phyloP scores from a whole-genome alignment of 2,797 vertebrate species.

The Paguma larvata region DNA sequence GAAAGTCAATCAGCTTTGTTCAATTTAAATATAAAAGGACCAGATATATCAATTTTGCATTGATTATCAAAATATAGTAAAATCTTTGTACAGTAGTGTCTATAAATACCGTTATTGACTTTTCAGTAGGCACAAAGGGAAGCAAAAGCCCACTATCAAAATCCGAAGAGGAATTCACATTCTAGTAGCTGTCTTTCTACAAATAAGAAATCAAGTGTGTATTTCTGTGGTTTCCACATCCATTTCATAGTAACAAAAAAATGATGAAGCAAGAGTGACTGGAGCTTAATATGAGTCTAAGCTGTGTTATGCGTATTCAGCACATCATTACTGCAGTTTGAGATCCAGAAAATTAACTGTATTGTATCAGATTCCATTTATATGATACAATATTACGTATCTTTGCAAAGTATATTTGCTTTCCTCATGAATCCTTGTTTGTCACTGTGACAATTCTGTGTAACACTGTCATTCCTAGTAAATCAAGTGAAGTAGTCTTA shows the following conservation, averaged over 20 bases:
- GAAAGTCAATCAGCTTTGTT: not conserved
- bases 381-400: not conserved
- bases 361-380: slow-evolving; percentile 23
- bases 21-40: not conserved
- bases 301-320: slow-evolving; percentile 24
- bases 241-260: slow-evolving; percentile 51
- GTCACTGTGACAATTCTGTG: not conserved
- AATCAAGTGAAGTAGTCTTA: not conserved
- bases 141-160: not conserved
- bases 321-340: slow-evolving; percentile 28
- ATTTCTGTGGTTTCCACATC: slow-evolving; percentile 48
- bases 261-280: slow-evolving; percentile 32
- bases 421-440: not conserved
- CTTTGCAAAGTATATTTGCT: not conserved
- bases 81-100: not conserved
- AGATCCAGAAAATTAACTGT: not conserved
- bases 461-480: not conserved
- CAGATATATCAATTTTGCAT: not conserved
- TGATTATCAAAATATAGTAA: not conserved
- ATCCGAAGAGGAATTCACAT: not conserved
- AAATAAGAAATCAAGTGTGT: not conserved
- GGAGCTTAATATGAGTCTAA: slow-evolving; percentile 53
- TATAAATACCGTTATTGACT: not conserved
- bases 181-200: not conserved
- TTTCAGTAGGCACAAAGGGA: not conserved